These are phyloP conservation scores for Polyploca ridens DNA, from an alignment of 2,888 invertebrate species.

Conservation along the genomic window DNA sequence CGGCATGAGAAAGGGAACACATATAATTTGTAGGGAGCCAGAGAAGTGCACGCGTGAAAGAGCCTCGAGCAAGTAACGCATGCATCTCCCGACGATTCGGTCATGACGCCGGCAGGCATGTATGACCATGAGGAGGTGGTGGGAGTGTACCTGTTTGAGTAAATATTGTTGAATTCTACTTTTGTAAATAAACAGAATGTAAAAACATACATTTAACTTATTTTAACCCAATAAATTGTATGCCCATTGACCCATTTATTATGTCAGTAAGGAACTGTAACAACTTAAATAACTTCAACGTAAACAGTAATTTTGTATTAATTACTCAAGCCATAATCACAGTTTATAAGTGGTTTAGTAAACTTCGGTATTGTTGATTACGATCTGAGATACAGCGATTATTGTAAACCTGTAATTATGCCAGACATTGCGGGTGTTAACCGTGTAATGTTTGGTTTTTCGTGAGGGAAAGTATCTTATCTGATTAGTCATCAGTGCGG, in stretches of 20 bases:
- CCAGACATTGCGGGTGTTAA: constrained; percentile 20
- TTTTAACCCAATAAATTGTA: not conserved
- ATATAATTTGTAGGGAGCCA: too few relatives aligned
- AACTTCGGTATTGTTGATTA: constrained; percentile 55
- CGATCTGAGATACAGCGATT: not conserved
- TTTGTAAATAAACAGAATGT: not conserved
- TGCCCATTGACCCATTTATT: not conserved
- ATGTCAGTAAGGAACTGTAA: not conserved
- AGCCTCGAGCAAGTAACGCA: too few relatives aligned
- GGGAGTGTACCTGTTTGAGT: too few relatives aligned
- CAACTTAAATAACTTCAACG: not conserved
- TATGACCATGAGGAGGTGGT: too few relatives aligned
- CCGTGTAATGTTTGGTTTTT: constrained; percentile 47
- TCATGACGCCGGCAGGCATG: too few relatives aligned
- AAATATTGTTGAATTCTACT: too few relatives aligned
- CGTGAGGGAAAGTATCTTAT: constrained; percentile 20
- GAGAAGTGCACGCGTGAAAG: too few relatives aligned
- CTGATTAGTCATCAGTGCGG: not conserved
- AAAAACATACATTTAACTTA: not conserved
- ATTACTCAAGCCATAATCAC: constrained; percentile 46
- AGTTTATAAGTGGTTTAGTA: constrained; percentile 53
- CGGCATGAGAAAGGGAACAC: too few relatives aligned
- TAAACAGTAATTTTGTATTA: not conserved
- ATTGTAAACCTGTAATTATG: not conserved
- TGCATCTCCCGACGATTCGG: too few relatives aligned